These are phyloP conservation scores for Masticophis lateralis DNA, from an alignment of 2,797 vertebrate genomes.

Conservation along the genomic window DNA sequence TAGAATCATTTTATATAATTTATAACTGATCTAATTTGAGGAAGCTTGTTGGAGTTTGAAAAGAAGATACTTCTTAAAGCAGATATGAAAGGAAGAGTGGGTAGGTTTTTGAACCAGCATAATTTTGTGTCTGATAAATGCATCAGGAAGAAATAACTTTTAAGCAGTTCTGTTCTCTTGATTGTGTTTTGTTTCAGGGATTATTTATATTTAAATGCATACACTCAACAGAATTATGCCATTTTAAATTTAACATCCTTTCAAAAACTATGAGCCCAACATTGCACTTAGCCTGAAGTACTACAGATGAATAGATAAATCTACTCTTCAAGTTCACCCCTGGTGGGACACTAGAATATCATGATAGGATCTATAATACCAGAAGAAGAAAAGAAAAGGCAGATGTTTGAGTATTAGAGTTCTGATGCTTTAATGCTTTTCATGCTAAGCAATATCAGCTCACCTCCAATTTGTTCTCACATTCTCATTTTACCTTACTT, in stretches of 20 bases:
- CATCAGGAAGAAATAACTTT: background rate
- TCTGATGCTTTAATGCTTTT: background rate
- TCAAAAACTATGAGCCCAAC: background rate
- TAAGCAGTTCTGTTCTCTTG: background rate
- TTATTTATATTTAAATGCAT: background rate
- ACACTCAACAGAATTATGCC: background rate
- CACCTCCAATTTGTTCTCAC: background rate
- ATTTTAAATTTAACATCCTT: background rate
- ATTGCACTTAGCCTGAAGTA: background rate
- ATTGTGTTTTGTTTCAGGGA: background rate
- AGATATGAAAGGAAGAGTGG: conserved; percentile 11
- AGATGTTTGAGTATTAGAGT: background rate
- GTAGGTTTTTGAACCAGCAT: background rate
- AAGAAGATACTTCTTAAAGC: conserved; percentile 26
- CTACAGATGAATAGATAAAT: background rate
- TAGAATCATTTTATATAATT: conserved; percentile 50
- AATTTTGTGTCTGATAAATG: background rate
- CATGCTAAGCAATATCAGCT: background rate
- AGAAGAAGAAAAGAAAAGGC: background rate
- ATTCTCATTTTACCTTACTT: background rate
- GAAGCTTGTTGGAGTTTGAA: conserved; percentile 55
- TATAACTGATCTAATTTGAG: conserved; percentile 58
- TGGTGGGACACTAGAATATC: background rate
- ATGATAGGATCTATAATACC: background rate
- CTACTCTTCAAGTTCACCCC: background rate